A percentile compares a stretch with the other conserved stretches of the same genome.
phyloP scores from a whole-genome alignment of 2,113 vertebrate genomes.

The Tympanuchus pallidicinctus region DNA sequence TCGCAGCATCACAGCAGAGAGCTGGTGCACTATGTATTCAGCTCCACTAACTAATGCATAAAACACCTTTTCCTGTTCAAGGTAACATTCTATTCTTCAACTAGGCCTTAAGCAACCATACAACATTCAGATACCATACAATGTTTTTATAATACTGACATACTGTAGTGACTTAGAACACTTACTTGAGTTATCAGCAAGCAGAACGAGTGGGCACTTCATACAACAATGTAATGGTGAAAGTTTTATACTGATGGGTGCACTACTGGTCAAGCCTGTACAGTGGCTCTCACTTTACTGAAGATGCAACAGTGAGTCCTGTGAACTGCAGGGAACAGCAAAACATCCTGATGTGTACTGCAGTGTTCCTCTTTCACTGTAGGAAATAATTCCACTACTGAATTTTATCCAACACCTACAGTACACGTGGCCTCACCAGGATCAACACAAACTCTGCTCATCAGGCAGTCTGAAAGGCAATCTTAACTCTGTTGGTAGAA shows the following conservation, averaged over 20 bases:
- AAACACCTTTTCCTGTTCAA: neutral
- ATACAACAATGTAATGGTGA: neutral
- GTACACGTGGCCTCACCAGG: neutral
- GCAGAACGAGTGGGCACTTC: neutral
- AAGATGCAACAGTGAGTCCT: neutral
- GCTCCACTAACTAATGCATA: neutral
- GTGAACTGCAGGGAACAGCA: neutral
- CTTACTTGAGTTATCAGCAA: neutral
- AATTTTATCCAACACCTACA: neutral
- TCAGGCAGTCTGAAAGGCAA: neutral
- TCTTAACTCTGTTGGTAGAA: neutral
- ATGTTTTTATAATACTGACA: neutral
- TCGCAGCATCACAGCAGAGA: neutral
- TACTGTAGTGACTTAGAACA: neutral
- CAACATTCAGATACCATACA: neutral
- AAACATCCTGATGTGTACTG: neutral
- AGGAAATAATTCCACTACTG: neutral
- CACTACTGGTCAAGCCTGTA: neutral
- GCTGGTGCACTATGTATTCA: accelerated
- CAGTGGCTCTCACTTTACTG: neutral
- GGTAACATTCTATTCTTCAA: neutral
- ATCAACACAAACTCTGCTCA: neutral
- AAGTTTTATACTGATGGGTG: neutral
- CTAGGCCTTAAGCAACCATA: neutral
- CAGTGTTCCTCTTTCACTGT: neutral